These are phyloP conservation scores for Heliopora coerulea DNA, from an alignment of 92 coral and sea anemone genomes.

Conservation along the genomic window DNA sequence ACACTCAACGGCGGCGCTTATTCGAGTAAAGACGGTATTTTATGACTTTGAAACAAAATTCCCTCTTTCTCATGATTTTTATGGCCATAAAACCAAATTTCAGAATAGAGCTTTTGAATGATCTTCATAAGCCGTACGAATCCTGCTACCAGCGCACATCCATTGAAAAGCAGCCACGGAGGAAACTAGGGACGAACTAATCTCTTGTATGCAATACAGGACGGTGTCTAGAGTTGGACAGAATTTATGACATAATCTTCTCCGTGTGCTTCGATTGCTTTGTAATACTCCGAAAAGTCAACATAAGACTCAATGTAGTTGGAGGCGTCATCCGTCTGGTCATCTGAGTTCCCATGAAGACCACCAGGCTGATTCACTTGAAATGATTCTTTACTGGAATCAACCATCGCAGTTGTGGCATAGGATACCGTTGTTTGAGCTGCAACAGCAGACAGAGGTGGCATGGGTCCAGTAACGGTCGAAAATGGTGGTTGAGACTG, in stretches of 20 bases:
- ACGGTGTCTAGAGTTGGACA: constrained; percentile 6
- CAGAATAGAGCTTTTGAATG: no score
- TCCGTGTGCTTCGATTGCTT: constrained; percentile 56
- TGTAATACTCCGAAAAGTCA: constrained; percentile 67
- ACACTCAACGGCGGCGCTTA: no score
- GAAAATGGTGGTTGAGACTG: constrained; percentile 70
- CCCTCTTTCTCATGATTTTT: no score
- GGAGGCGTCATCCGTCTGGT: constrained; percentile 31
- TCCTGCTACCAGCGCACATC: no score
- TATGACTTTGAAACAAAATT: no score
- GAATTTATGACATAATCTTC: constrained; percentile 58
- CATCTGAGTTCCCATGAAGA: background rate
- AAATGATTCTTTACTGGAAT: background rate
- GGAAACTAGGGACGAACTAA: no score
- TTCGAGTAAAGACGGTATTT: no score
- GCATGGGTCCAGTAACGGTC: constrained; percentile 53
- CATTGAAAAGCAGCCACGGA: no score
- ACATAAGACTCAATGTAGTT: constrained; percentile 69
- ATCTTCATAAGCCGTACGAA: no score
- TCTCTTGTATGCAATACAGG: no score
- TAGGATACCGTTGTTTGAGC: constrained; percentile 18
- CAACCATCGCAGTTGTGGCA: constrained; percentile 11
- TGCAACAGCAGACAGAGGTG: constrained; percentile 44
- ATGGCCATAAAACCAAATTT: no score
- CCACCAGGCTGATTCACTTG: background rate